Evolutionary conservation across 2,113 vertebrate genomes (phyloP).

Genomic region (Puma concolor): DNA sequence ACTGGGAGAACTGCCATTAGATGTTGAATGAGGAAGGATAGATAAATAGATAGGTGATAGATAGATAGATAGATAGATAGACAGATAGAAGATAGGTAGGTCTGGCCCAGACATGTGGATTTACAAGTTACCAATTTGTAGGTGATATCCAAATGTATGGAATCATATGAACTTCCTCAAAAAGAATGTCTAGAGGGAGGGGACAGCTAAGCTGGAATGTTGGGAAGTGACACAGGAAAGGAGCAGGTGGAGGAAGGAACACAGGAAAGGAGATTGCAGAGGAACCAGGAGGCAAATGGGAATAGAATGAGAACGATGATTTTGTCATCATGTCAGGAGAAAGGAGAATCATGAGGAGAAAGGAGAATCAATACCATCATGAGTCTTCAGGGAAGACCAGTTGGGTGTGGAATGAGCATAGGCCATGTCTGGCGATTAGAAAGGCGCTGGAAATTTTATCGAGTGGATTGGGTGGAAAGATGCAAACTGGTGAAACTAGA

Average conservation of each 20-base stretch:
- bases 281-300: background rate
- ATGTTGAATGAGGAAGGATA: background rate
- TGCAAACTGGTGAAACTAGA: background rate
- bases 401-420: background rate
- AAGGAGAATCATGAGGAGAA: background rate
- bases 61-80: rapidly evolving
- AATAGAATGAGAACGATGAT: background rate
- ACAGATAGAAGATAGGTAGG: background rate
- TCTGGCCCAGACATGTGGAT: background rate
- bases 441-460: background rate
- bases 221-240: background rate
- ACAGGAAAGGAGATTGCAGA: background rate
- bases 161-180: background rate
- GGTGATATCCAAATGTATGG: background rate
- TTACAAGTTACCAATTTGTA: background rate
- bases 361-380: background rate
- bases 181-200: background rate
- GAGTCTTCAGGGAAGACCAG: background rate
- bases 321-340: background rate
- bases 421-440: background rate
- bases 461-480: background rate
- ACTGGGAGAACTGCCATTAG: background rate
- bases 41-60: background rate
- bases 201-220: background rate
- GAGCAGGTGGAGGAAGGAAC: background rate